These are phyloP conservation scores for Trachythela sp. DNA, from an alignment of 64 coral and sea anemone genomes.

Conservation along the genomic window DNA sequence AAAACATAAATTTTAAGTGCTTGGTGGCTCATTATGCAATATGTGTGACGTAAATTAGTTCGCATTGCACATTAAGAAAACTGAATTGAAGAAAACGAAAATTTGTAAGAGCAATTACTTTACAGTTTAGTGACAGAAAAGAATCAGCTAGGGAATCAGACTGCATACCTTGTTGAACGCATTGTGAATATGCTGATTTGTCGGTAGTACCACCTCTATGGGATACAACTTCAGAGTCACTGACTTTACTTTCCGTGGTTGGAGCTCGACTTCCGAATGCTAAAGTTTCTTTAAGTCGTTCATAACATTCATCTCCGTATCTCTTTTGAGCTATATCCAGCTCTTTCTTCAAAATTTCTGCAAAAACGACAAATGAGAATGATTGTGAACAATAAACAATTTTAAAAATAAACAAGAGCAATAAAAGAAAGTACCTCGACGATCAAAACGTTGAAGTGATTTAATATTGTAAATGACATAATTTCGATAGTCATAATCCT, in stretches of 20 bases:
- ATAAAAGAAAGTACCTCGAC: neutral
- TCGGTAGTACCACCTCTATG: neutral
- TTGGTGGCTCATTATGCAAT: too few species aligned
- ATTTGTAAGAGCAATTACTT: too few species aligned
- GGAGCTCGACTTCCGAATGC: neutral
- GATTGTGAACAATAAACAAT: neutral
- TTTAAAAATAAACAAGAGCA: neutral
- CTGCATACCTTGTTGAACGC: neutral
- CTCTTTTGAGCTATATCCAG: neutral
- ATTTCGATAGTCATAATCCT: neutral
- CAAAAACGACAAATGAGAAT: neutral
- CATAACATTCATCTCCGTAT: neutral
- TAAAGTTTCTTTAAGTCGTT: neutral
- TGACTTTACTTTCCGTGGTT: neutral
- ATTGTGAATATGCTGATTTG: neutral
- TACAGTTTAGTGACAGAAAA: too few species aligned
- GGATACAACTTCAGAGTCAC: neutral
- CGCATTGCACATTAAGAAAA: too few species aligned
- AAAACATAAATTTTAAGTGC: too few species aligned
- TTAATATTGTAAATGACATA: neutral
- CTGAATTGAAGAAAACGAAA: too few species aligned
- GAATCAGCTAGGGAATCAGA: too few species aligned
- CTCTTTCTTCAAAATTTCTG: slow-evolving; percentile 3
- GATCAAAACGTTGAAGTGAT: neutral
- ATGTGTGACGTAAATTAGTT: neutral